Evolutionary conservation across 2,888 invertebrate genomes (phyloP).

Genomic region (Limenitis camilla): DNA sequence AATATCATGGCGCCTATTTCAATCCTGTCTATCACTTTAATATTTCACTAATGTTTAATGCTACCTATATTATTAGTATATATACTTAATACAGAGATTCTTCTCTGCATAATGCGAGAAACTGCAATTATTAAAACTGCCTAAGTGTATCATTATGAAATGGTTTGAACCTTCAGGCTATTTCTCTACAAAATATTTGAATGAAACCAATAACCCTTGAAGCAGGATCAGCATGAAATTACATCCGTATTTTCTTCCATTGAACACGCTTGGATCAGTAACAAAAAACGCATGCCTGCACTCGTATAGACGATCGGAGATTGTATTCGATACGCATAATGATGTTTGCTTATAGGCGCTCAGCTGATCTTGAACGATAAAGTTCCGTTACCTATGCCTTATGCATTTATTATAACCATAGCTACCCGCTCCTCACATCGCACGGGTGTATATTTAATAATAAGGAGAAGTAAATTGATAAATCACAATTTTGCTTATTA

Average conservation of each 20-base stretch:
- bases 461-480: too few relatives aligned
- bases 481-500: too few relatives aligned
- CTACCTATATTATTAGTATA: too few relatives aligned
- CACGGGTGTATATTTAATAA: too few relatives aligned
- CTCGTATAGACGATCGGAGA: not conserved
- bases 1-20: slow-evolving; percentile 1
- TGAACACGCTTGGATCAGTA: not conserved
- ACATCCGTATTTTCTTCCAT: not conserved
- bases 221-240: not conserved
- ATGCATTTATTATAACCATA: not conserved
- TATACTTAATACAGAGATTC: too few relatives aligned
- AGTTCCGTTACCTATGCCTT: slow-evolving; percentile 5
- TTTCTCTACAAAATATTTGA: not conserved
- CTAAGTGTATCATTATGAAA: too few relatives aligned
- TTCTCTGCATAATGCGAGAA: too few relatives aligned
- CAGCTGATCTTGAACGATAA: slow-evolving; percentile 20
- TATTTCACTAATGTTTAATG: not conserved
- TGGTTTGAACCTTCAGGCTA: too few relatives aligned
- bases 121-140: too few relatives aligned
- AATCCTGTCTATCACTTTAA: slow-evolving; percentile 1
- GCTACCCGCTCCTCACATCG: too few relatives aligned
- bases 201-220: not conserved
- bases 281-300: not conserved
- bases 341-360: slow-evolving; percentile 17
- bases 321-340: slow-evolving; percentile 15